Evolutionary conservation across 2,113 vertebrate genomes (phyloP), one percentile per base, ranked within the genome.

Genomic region (Lepus americanus): DNA sequence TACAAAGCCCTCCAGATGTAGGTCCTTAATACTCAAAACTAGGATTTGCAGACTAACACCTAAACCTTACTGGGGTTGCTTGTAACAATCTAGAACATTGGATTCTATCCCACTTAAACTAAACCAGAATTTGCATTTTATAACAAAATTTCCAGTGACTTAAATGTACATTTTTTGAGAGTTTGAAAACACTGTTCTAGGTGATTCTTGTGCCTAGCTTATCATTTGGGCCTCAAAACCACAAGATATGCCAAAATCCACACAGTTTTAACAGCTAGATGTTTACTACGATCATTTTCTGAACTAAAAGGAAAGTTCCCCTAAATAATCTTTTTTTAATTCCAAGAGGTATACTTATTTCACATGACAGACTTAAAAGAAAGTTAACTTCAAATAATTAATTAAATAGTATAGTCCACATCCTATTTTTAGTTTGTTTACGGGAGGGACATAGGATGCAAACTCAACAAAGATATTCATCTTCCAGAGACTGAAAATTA

Each of bases 361-460:
- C 72, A 79, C 53, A 16, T 59, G 25, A 89, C 73, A 86, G 11
- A 84, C 89, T 80, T 49, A 89, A 77, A 93, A 74, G 55, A 59
- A 94, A 92, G 27, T 79, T 95, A 91, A 93, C 51, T 78, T 64
- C 86, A 88, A 84, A 64, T 83, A 79, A 93, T 9, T 78, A 77
- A 81, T 36, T 90, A 22, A 92, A 88, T 49, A 36, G 22, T 12
- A 61, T n/a, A 73, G n/a, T 90, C 63, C 12, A 61, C 11, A 73
- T 0, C 31, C 25, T 55, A 93, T 36, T 59, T 89, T 61, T 39
- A 4, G 25, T 49, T 53, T 87, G 61, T 66, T 90, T 67, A 73
- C 9, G 14, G 3, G 14, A 33, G 0, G 59, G 9, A 93, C 72
- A 39, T 59, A 80, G 31, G 27, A 27, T 63, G 11, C 17, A 95